These are phyloP conservation scores for Bombycilla garrulus DNA, from an alignment of 2,113 vertebrate species.

Conservation along the genomic window DNA sequence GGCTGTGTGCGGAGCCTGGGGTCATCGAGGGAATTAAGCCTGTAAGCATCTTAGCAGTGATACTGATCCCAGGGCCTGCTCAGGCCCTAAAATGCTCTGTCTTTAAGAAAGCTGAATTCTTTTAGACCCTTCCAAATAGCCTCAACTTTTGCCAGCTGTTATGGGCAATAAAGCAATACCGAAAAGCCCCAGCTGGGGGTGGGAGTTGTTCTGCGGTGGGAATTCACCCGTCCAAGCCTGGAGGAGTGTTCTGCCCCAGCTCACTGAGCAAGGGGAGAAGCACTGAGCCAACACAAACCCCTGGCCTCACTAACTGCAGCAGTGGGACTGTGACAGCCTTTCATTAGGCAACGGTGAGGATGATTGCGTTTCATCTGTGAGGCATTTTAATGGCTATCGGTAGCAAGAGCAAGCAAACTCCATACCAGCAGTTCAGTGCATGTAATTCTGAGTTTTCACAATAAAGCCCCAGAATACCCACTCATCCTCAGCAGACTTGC, in stretches of 20 bases:
- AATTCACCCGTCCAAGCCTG: background rate
- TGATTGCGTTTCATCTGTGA: background rate
- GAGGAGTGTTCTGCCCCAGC: background rate
- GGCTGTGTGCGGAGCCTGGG: background rate
- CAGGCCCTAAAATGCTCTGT: background rate
- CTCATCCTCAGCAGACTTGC: slow-evolving; percentile 14
- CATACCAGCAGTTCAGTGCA: background rate
- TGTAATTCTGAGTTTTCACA: background rate
- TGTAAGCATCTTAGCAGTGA: background rate
- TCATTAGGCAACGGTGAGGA: background rate
- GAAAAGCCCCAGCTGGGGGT: accelerated
- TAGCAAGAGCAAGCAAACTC: background rate
- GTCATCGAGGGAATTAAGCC: background rate
- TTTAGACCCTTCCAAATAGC: background rate
- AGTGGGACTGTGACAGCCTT: background rate
- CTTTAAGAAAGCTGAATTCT: background rate
- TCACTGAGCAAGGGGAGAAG: background rate
- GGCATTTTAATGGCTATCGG: background rate
- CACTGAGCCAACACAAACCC: background rate
- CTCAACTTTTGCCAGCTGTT: background rate
- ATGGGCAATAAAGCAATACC: background rate
- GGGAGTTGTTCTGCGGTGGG: background rate
- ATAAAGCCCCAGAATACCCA: background rate
- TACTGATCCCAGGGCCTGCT: background rate
- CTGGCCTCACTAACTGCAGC: background rate